Percentiles rank a stretch among this genome's conserved stretches.
These are phyloP conservation scores for Julus scanicus DNA, from an alignment of 2,888 invertebrate species.

Conservation along the genomic window DNA sequence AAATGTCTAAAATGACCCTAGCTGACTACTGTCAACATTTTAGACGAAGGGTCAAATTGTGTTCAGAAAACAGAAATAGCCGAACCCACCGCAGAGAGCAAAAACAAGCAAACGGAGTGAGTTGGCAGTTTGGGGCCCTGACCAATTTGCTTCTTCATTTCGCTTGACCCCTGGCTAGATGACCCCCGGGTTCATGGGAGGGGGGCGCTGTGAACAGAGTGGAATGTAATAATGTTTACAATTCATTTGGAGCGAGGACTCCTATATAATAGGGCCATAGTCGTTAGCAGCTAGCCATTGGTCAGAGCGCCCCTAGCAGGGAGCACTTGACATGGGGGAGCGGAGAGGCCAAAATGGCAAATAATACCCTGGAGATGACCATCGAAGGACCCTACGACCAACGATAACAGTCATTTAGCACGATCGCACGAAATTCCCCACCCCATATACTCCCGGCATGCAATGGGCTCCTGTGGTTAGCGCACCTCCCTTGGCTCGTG, in stretches of 20 bases:
- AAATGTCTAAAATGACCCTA: neutral
- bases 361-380: neutral
- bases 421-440: neutral
- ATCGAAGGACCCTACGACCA: neutral
- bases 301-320: conserved; percentile 22
- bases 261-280: neutral
- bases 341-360: neutral
- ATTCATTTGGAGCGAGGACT: neutral
- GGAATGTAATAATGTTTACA: conserved; percentile 39
- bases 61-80: neutral
- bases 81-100: neutral
- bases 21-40: neutral
- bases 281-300: neutral
- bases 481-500: neutral
- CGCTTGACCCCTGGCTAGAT: neutral
- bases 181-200: neutral
- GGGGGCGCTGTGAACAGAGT: conserved; percentile 6
- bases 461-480: neutral
- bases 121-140: neutral
- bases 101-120: neutral
- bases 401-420: neutral
- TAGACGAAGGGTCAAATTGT: neutral
- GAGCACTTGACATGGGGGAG: neutral
- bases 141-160: conserved; percentile 38
- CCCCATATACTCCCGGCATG: neutral